Conservation (phyloP, 30 jellyfish, hydroid and myxozoan genomes). For the Sanderia malayensis region DNA sequence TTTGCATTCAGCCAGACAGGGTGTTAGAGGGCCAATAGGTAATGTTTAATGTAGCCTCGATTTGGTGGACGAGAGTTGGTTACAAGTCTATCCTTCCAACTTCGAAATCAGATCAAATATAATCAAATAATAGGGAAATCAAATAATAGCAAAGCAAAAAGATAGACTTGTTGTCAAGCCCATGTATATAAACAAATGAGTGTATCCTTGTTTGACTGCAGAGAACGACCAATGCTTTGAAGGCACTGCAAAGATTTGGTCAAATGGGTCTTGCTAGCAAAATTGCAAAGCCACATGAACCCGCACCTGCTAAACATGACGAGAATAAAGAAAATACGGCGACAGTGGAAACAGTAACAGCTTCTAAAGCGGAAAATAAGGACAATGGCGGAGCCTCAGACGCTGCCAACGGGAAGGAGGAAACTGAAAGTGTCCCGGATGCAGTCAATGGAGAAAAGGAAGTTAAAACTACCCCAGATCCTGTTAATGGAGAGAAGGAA, state of each 20-base stretch:
- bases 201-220: neutral
- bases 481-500: no score
- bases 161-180: neutral
- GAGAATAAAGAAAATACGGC: neutral
- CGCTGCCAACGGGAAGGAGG: neutral
- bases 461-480: no score
- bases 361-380: neutral
- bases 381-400: neutral
- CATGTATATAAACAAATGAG: neutral
- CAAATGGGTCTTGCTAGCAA: constrained; percentile 21
- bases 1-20: no score
- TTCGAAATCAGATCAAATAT: no score
- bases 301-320: neutral
- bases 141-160: neutral
- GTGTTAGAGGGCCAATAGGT: no score
- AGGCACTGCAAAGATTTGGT: constrained; percentile 87
- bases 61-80: no score
- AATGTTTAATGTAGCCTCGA: neutral
- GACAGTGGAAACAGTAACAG: neutral
- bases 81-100: no score
- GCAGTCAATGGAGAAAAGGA: no score
- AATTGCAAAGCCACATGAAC: neutral
- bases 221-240: constrained; percentile 81
- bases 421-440: no score
- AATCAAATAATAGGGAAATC: neutral